Evolutionary conservation across 1,140 invertebrate genomes (phyloP), one percentile per base, ranked within the genome.

Genomic region (Eubasilissa regina): DNA sequence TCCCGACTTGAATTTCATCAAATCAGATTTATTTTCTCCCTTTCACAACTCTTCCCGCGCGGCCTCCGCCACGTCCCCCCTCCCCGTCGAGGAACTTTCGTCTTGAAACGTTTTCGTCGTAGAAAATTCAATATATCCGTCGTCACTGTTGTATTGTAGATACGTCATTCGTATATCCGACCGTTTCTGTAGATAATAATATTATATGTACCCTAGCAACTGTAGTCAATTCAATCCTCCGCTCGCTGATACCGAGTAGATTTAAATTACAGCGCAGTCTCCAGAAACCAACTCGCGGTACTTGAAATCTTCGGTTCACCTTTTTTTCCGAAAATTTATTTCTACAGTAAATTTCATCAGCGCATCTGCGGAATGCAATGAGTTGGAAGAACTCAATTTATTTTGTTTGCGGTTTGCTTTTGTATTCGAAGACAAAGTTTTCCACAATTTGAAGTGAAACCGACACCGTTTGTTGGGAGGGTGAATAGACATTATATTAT

Each of bases 1-100:
- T 51, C 48, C 48, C 11, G 48, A 13, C 60, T 43, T 13, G 60
- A 25, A 64, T 64, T 64, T 64, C 35, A 64, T 25, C 25, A 64
- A 64, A 64, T 64, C 60, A 64, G 35, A 64, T 64, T 64, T 64
- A 64, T 64, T 35, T 64, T 19, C 35, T 64, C 60, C 19, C 60
- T 13, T 64, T 12, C 21, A 64, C 21, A 35, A 35, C 25, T 6
- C 35, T 64, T 55, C 53, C 53, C 53, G n/a, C 53, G 13, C 53
- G 7, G 53, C 53, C 19, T 55, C 13, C n/a, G n/a, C n/a, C 11
- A 51, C n/a, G 1, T 51, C 1, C 48, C 48, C n/a, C 48, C 48
- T 6, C 6, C n/a, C 1, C 48, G 3, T 51, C 48, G 3, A 1
- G 1, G 48, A 13, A 3, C 48, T 51, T 15, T 35, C 25, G 25